Evolutionary conservation across 2,113 vertebrate genomes (phyloP).

Genomic region (Menura novaehollandiae): DNA sequence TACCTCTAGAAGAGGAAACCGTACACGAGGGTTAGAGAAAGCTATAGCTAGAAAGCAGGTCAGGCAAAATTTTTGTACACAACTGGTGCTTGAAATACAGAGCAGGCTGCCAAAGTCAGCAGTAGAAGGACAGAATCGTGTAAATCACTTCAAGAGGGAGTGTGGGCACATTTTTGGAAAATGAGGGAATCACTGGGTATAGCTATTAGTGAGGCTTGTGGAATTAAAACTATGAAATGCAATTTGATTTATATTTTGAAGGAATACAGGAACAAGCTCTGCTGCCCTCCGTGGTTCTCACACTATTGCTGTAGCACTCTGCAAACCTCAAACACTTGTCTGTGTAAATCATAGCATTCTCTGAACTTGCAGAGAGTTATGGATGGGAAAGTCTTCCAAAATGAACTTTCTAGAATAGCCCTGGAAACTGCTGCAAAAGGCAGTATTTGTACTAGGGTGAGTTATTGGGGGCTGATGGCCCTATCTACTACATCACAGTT

Average conservation of each 20-base stretch:
- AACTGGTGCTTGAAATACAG: slow-evolving; percentile 3
- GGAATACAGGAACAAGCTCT: slow-evolving; percentile 25
- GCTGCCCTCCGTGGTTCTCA: background rate
- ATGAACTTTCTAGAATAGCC: background rate
- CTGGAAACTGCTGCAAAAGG: background rate
- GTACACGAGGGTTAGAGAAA: background rate
- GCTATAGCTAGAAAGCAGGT: slow-evolving; percentile 35
- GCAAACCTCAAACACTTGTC: background rate
- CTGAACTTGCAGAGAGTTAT: background rate
- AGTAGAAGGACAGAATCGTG: slow-evolving; percentile 50
- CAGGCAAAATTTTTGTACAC: slow-evolving; percentile 50
- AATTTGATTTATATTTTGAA: slow-evolving; percentile 37
- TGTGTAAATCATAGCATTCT: background rate
- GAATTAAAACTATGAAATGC: slow-evolving; percentile 53
- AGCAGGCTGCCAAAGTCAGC: slow-evolving; percentile 70
- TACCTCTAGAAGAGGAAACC: background rate
- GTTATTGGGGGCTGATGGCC: background rate
- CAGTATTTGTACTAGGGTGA: background rate
- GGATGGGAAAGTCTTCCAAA: background rate
- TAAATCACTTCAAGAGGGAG: slow-evolving; percentile 63
- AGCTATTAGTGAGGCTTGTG: slow-evolving; percentile 60
- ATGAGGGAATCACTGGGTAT: slow-evolving; percentile 67
- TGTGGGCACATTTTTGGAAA: slow-evolving; percentile 68
- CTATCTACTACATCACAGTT: background rate
- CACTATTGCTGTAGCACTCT: background rate